These are phyloP conservation scores for Gryllus bimaculatus DNA, from an alignment of 1,140 invertebrate species.

Conservation along the genomic window DNA sequence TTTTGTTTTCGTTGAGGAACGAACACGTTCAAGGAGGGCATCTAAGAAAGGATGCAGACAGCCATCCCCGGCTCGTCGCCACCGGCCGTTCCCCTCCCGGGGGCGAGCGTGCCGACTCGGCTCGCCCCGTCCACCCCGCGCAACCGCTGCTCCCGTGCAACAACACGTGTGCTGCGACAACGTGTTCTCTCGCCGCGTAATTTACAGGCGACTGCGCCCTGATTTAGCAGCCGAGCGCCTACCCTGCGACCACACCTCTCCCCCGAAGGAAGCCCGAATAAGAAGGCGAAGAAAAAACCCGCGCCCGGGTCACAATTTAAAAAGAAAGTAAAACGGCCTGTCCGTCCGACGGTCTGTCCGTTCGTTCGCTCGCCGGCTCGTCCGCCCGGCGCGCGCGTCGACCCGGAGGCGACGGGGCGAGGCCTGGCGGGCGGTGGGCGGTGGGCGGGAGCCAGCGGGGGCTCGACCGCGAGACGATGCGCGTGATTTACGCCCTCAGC, in stretches of 20 bases:
- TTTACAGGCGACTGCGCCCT: background rate
- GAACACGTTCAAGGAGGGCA: no score
- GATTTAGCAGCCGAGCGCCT: background rate
- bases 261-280: background rate
- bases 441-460: background rate
- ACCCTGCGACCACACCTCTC: background rate
- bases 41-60: no score
- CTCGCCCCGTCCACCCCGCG: no score
- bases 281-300: background rate
- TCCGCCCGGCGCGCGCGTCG: no score
- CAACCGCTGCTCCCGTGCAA: background rate
- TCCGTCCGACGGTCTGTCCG: background rate
- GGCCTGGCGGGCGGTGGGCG: no score
- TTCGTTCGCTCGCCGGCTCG: background rate
- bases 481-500: no score
- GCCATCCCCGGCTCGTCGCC: no score
- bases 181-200: background rate
- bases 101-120: no score
- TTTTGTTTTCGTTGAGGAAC: no score
- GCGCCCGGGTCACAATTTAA: no score
- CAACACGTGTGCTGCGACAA: background rate
- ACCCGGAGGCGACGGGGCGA: no score
- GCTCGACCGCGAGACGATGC: no score
- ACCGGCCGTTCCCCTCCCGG: background rate
- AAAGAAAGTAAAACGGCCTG: background rate